Evolutionary conservation across 2,797 vertebrate species (phyloP), one percentile per base, ranked within the genome.

Genomic region (Tragelaphus eurycerus): DNA sequence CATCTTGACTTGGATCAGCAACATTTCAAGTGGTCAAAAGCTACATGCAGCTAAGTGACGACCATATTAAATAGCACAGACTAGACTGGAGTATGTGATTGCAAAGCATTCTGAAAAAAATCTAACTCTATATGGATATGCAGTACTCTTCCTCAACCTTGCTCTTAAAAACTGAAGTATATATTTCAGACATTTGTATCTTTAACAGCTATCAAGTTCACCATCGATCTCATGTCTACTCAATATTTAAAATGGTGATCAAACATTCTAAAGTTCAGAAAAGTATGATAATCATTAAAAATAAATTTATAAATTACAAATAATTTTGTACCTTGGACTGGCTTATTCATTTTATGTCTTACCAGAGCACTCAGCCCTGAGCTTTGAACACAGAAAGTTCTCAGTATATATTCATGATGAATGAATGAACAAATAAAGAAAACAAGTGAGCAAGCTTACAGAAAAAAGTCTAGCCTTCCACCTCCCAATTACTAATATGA

Each of bases 181-280:
- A 92, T 34, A 38, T 13, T 89, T 81, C 34, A 96, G 96, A 38
- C 13, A 48, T 85, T 10, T 76, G 2, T 88, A 81, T 92, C 88
- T 95, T 64, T 88, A 90, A 90, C 34, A 92, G 57, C 43, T 78
- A 82, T 84, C 71, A 89, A 82, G 13, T 74, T 97, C 89, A 94
- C 82, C 48, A 74, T 43, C 17, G 50, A 48, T 54, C 52, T 89
- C 62, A 71, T n/a, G 17, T n/a, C 46, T 46, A 46, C 19, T 71
- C 34, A 88, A 43, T 64, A 86, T 64, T 93, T 78, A 82, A 95
- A 71, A 90, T 34, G 52, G 52, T 21, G 43, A 93, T 38, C 76
- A 82, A 89, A 83, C 89, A 82, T 94, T 59, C 59, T 38, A 85
- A 85, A 92, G n/a, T 83, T 59, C 25, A 34, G 29, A 43, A 90